Evolutionary conservation across 37 sponge, comb jelly and placozoan species (phyloP), one percentile per base, ranked within the genome.

Genomic region (Eunapius fragilis): DNA sequence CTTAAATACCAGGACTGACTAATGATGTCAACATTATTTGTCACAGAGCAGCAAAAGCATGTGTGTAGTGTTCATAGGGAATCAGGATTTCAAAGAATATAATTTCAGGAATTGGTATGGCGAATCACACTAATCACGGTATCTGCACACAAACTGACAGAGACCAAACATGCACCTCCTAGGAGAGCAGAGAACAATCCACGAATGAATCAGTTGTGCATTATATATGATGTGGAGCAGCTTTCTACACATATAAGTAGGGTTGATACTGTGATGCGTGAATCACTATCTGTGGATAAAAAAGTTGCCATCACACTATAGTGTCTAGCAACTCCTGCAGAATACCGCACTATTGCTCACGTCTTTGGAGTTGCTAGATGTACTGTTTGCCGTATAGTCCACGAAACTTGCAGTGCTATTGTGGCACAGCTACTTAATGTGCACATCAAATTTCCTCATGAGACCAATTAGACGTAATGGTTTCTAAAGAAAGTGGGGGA

Each of bases 381-480:
- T 0, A 86, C 87, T 35, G 87, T 79, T n/a, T 83, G 83, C 33
- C 32, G n/a, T 22, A 77, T 76, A 36, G 83, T 88, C 31, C 83
- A 82, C 27, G 84, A 88, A 31, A 76, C 78, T 4, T 82, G 77
- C 69, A 35, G 30, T 27, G 83, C 78, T 31, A 77, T 88, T 69
- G 83, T 82, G 19, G 41, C 32, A 2, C 17, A 38, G 25, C 79
- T 88, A 12, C 32, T 82, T 2, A 45, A 33, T 25, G 14, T 23
- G 67, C 76, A 82, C 37, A 82, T 82, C 23, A 38, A 41, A 25
- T 77, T 88, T 36, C 77, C 78, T 49, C 58, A 27, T 30, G 80
- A 67, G 68, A 78, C 35, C 36, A 48, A 7, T 50, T 70, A 28
- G 45, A 72, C n/a, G 24, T 71, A 0, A n/a, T 72, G 23, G 37